phyloP scores from a whole-genome alignment of 2,113 vertebrate species.

The Beaufortia kweichowensis region DNA sequence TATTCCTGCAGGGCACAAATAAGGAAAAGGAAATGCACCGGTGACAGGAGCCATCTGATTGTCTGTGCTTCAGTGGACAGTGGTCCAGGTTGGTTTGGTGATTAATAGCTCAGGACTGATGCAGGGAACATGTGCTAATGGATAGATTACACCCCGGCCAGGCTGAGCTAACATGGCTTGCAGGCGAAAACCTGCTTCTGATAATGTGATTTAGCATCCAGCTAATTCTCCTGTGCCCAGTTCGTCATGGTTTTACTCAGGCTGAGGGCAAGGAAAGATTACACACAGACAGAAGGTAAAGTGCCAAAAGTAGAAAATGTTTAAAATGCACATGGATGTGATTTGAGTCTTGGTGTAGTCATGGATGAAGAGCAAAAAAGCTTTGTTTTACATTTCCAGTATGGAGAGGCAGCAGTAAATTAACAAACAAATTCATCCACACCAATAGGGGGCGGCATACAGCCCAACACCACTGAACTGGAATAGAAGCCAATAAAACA shows the following conservation, averaged over 20 bases:
- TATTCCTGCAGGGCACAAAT: conserved; percentile 21
- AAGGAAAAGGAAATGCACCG: conserved; percentile 4
- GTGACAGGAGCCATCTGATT: conserved; percentile 18
- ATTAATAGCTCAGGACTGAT: conserved; percentile 62
- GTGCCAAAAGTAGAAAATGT: neutral
- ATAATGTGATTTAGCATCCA: conserved; percentile 41
- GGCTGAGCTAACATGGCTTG: conserved; percentile 43
- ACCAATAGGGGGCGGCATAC: too few relatives aligned
- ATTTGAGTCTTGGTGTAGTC: neutral
- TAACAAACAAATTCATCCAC: too few relatives aligned
- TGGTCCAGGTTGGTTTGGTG: conserved; percentile 42
- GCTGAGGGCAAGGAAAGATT: conserved; percentile 12
- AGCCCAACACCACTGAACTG: too few relatives aligned
- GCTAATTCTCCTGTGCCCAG: conserved; percentile 11
- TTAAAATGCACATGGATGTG: neutral
- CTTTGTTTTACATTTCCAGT: too few relatives aligned
- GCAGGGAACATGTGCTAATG: conserved; percentile 60
- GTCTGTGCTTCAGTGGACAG: neutral
- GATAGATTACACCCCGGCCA: conserved; percentile 51
- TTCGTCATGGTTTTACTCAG: conserved; percentile 22
- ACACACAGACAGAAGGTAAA: neutral
- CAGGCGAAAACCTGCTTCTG: conserved; percentile 55
- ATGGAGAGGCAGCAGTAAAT: too few relatives aligned
- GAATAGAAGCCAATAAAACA: too few relatives aligned
- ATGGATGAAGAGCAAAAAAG: too few relatives aligned